These are phyloP conservation scores for Ridgeia piscesae DNA, from an alignment of 1,140 invertebrate species.

Conservation along the genomic window DNA sequence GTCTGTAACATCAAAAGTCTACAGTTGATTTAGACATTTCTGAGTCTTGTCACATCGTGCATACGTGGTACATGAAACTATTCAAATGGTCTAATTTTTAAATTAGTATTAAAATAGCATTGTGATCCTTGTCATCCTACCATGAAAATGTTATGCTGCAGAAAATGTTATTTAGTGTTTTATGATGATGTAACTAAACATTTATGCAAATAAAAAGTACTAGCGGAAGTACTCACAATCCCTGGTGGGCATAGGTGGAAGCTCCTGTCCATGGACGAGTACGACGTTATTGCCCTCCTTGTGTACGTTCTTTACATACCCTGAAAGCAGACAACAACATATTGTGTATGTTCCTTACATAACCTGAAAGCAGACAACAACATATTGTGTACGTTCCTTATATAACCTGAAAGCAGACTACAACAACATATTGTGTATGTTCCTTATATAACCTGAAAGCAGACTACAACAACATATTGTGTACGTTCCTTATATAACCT, in stretches of 20 bases:
- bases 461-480: too few species aligned
- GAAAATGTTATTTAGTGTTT: not conserved
- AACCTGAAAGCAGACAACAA: too few species aligned
- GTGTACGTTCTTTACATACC: conserved; percentile 14
- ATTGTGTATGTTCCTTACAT: not conserved
- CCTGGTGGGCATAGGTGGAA: conserved; percentile 16
- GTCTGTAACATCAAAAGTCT: too few species aligned
- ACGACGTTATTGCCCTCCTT: not conserved
- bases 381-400: too few species aligned
- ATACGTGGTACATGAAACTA: too few species aligned
- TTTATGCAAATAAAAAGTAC: not conserved
- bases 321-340: not conserved
- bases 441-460: too few species aligned
- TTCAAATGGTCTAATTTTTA: not conserved
- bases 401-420: too few species aligned
- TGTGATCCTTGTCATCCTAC: not conserved
- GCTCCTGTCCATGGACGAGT: conserved; percentile 7
- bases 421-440: too few species aligned
- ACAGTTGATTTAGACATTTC: too few species aligned
- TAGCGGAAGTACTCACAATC: not conserved
- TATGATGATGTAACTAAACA: not conserved
- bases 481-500: too few species aligned
- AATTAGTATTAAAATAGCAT: not conserved
- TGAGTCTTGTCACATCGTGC: too few species aligned
- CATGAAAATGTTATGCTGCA: not conserved